Base-by-base conservation (phyloP, 2,888 invertebrate species). In the Polymixis flavicincta region DNA sequence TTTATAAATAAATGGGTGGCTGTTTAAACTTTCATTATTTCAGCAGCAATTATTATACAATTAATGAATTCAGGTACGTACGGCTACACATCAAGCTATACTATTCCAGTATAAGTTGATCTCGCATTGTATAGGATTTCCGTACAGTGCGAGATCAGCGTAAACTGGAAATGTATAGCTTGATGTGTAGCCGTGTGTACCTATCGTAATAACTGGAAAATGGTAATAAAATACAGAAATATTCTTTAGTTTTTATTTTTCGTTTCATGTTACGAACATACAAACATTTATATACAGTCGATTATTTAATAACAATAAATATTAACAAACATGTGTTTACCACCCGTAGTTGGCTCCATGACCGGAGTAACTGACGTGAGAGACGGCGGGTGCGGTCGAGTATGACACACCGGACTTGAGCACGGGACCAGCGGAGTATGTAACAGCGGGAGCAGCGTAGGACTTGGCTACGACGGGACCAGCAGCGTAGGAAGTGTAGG, bases 281-380 rank as follows among this genome's bases (percentile, higher is more conserved):
- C 78, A 83, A 77, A 73, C 76, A 84, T 79, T 76, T 82, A 84
- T 84, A 60, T 82, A 85, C 85, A 85, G 74, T 83, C 57, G 28
- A 71, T 70, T 83, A 80, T 74, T 76, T 65, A 67, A 55, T 81
- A 83, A 78, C 70, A 83, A 85, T 85, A 78, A 83, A 83, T 82
- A 85, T 68, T 73, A 87, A 87, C 85, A 89, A 85, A 63, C 60
- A 85, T 83, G 74, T 86, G 69, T 87, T 94, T 92, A 95, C 95
- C 95, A 95, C 75, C 94, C 95, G 89, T 95, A 95, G 90, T 90
- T 92, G 75, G 92, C 92, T 76, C 95, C 97, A 70, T 97, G 95
- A 71, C 97, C 97, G 77, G 97, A 95, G 95, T 97, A 98, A 83
- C 97, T 94, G 86, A 97, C 97, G 92, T 97, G 97, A 76, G 98